phyloP scores from a whole-genome alignment of 2,797 vertebrate species.

The Diplodus sargus region DNA sequence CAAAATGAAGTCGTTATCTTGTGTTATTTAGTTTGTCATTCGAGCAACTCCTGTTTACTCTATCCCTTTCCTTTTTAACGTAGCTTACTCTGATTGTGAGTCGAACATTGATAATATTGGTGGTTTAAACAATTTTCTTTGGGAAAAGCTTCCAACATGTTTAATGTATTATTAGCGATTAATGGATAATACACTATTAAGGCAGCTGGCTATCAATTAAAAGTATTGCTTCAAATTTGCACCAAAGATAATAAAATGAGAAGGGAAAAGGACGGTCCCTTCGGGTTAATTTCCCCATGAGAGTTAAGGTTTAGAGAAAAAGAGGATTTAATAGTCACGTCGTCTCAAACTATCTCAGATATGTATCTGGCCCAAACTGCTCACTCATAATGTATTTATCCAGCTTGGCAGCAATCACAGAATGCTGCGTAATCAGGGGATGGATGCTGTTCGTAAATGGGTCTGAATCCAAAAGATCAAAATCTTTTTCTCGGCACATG shows the following conservation, averaged over 20 bases:
- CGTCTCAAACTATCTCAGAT: conserved; percentile 9
- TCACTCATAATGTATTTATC: conserved; percentile 23
- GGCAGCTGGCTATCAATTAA: too few species aligned
- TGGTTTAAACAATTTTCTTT: too few species aligned
- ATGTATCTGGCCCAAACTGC: conserved; percentile 8
- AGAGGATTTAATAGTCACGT: neutral
- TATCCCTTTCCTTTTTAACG: too few species aligned
- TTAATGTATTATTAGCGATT: too few species aligned
- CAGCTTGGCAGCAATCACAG: conserved; percentile 21
- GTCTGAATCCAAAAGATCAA: conserved; percentile 11
- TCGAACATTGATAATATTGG: too few species aligned
- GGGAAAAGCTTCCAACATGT: too few species aligned
- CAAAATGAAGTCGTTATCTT: too few species aligned
- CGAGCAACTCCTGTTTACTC: too few species aligned
- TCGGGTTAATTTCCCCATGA: neutral
- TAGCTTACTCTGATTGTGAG: too few species aligned
- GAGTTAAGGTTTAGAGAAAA: conserved; percentile 10
- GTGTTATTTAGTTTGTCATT: too few species aligned
- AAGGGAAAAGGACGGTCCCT: conserved; percentile 6
- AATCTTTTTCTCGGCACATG: conserved; percentile 5
- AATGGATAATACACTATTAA: too few species aligned
- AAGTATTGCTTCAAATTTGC: too few species aligned
- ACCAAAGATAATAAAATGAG: neutral
- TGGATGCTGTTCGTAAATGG: conserved; percentile 27
- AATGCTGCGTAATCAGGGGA: conserved; percentile 21